A percentile compares a stretch with the other conserved stretches of the same genome.
Evolutionary conservation across 2,888 invertebrate genomes (phyloP).

Genomic region (Aphrophora alni): DNA sequence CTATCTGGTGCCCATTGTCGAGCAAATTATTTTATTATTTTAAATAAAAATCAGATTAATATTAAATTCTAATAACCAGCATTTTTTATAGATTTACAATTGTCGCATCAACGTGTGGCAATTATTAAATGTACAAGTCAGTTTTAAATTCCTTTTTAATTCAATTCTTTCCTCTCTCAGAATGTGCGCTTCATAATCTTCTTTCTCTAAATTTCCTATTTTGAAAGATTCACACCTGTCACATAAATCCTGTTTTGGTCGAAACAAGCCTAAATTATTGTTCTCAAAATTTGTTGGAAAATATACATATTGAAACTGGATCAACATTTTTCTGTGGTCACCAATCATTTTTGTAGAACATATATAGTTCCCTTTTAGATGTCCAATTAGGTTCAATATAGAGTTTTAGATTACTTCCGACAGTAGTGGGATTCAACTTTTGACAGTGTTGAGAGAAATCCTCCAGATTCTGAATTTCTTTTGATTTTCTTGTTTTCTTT

Average conservation of each 20-base stretch:
- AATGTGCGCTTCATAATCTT: slow-evolving; percentile 52
- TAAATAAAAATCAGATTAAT: no score
- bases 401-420: slow-evolving; percentile 19
- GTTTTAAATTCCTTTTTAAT: slow-evolving; percentile 52
- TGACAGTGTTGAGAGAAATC: slow-evolving; percentile 9
- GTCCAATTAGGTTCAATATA: slow-evolving; percentile 22
- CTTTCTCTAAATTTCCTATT: slow-evolving; percentile 48
- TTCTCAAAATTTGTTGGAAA: slow-evolving; percentile 10
- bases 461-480: background rate
- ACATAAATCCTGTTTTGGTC: slow-evolving; percentile 39
- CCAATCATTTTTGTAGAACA: background rate
- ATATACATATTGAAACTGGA: background rate
- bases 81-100: no score
- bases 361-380: slow-evolving; percentile 25
- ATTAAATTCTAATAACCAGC: no score
- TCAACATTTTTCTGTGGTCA: background rate
- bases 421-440: slow-evolving; percentile 37
- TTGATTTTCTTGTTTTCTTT: background rate
- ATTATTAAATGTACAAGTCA: no score
- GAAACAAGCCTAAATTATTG: slow-evolving; percentile 37
- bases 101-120: no score
- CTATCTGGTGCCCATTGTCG: no score
- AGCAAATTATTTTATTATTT: no score
- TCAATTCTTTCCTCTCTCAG: slow-evolving; percentile 52
- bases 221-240: slow-evolving; percentile 52